Evolutionary conservation across 30 jellyfish, hydroid and myxozoan genomes (phyloP).

Genomic region (Aurelia sp.): DNA sequence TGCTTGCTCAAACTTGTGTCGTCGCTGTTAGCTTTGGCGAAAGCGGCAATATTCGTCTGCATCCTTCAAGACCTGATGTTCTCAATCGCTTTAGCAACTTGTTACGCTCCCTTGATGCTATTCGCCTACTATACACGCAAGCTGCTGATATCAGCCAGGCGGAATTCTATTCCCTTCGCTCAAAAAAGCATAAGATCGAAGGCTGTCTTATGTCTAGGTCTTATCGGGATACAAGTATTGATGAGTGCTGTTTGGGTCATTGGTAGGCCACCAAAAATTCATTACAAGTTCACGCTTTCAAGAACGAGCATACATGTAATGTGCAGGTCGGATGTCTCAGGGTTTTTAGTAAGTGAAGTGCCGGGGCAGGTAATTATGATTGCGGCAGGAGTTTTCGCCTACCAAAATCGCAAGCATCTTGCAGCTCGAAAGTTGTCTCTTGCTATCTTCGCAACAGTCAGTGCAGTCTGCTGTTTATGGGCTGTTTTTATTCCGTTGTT

Average conservation of each 20-base stretch:
- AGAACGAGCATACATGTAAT: not conserved
- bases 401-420: not conserved
- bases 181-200: slow-evolving; percentile 46
- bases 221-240: slow-evolving; percentile 58
- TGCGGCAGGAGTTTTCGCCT: not conserved
- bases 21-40: slow-evolving; percentile 9
- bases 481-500: not conserved
- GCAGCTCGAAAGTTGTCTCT: not conserved
- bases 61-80: slow-evolving; percentile 35
- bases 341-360: not conserved
- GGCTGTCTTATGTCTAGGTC: slow-evolving; percentile 36
- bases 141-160: slow-evolving; percentile 35
- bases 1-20: not conserved
- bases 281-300: not conserved
- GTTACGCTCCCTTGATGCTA: slow-evolving; percentile 73
- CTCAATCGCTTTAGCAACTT: slow-evolving; percentile 65
- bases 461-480: not conserved
- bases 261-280: slow-evolving; percentile 16
- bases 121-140: slow-evolving; percentile 49
- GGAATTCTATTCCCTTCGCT: slow-evolving; percentile 28
- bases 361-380: not conserved
- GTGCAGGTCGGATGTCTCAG: slow-evolving; percentile 1
- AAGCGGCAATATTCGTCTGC: slow-evolving; percentile 45
- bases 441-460: not conserved
- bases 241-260: slow-evolving; percentile 73